Evolutionary conservation across 2,888 invertebrate species (phyloP), one percentile per base, ranked within the genome.

Genomic region (Merodon equestris): DNA sequence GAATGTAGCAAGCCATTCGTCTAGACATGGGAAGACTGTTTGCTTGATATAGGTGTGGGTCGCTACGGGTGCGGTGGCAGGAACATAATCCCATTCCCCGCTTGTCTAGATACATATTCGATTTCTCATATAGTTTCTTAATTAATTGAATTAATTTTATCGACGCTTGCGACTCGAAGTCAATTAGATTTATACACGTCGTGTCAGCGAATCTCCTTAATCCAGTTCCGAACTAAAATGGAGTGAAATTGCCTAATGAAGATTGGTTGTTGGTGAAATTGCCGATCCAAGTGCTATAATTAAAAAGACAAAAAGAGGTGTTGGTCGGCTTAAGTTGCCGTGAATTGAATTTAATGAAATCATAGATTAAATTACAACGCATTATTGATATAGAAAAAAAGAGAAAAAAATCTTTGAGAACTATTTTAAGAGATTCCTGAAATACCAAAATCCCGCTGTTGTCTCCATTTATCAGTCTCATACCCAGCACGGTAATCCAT

Each of bases 61-160:
- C 27, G 27, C 27, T 27, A 27, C 27, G 2, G 5, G 9, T 9
- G 17, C 12, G 63, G 5, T 42, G 36, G 19, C 27, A 12, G 18
- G 34, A 27, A 27, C 14, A 40, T 42, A 12, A 9, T 53, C 13
- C 36, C 10, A 9, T 40, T 64, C 44, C 13, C 34, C 15, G 40
- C 34, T 34, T 5, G 1, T 42, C n/a, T n/a, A n/a, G n/a, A n/a
- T n/a, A n/a, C n/a, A 1, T 48, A 1, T 15, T 14, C 27, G 27
- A 17, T 19, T 75, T 54, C 19, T 60, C 12, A 38, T 77, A 72
- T 77, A 72, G 64, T 73, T 72, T 73, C 36, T 38, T 63, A 68
- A 79, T 79, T 79, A 79, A 74, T 79, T 79, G 79, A 73, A 79
- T 79, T 79, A 79, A 79, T 74, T 74, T 79, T 64, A 79, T 68